Conservation (phyloP, 30 jellyfish, hydroid and myxozoan species). For the Morbakka virulenta region DNA sequence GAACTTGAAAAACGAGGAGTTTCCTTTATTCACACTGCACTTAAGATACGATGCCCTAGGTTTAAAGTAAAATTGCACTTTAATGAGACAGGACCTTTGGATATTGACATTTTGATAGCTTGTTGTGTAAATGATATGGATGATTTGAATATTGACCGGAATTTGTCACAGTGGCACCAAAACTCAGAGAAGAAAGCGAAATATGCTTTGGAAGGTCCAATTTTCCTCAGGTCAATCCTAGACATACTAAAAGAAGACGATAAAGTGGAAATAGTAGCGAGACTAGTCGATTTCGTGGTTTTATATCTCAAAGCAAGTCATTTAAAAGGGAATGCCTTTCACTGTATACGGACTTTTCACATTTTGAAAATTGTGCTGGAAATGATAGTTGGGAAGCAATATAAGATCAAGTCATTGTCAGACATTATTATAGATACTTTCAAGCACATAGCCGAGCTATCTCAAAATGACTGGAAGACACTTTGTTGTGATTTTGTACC, state of each 20-base stretch:
- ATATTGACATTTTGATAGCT: slow-evolving; percentile 78
- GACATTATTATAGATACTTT: slow-evolving; percentile 20
- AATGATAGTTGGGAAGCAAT: slow-evolving; percentile 21
- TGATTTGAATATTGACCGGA: not conserved
- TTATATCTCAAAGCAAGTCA: slow-evolving; percentile 52
- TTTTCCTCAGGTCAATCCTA: slow-evolving; percentile 45
- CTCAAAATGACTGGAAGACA: slow-evolving; percentile 48
- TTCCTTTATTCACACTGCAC: slow-evolving; percentile 63
- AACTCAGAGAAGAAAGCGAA: slow-evolving; percentile 42
- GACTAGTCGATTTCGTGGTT: slow-evolving; percentile 61
- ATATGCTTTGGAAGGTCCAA: slow-evolving; percentile 68
- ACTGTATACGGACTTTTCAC: slow-evolving; percentile 89
- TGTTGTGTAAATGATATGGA: slow-evolving; percentile 31
- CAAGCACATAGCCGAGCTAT: slow-evolving; percentile 33
- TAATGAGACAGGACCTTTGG: slow-evolving; percentile 51
- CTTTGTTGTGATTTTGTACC: slow-evolving; percentile 83
- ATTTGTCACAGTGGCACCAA: not conserved
- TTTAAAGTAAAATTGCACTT: slow-evolving; percentile 62
- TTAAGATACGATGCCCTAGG: slow-evolving; percentile 90
- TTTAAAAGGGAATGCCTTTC: slow-evolving; percentile 91
- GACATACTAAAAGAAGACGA: slow-evolving; percentile 37
- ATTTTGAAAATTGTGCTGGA: slow-evolving; percentile 72
- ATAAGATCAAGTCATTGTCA: slow-evolving; percentile 11
- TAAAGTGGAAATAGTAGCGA: slow-evolving; percentile 41
- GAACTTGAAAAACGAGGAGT: slow-evolving; percentile 67